Base-by-base conservation (phyloP, 1,140 invertebrate genomes). In the Hormaphis cornu region DNA sequence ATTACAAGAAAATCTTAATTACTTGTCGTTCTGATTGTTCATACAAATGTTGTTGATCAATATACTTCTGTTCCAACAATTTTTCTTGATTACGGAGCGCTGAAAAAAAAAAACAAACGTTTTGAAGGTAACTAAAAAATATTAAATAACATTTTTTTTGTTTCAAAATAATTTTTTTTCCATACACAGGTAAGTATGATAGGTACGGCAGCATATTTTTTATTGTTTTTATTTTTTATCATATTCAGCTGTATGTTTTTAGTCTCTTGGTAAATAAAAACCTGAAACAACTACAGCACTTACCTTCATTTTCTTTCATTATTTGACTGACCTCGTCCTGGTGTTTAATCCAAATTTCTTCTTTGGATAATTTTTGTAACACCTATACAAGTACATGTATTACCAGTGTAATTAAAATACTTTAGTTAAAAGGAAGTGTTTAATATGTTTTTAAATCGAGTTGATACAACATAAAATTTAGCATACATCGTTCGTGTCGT, bases 281-380 rank as follows among this genome's bases (percentile, higher is more conserved):
- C 12, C 42, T 4, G 42, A 44, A 44, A 44, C 42, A 33, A 9
- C 4, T n/a, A n/a, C n/a, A n/a, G n/a, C n/a, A n/a, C n/a, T n/a
- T 48, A 66, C 59, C 59, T 33, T 66, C 59, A 48, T 66, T 66
- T 48, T 66, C 40, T 66, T 48, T 66, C 8, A 48, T 66, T 22
- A 66, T 5, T 30, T 44, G 42, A 48, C 7, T 33, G 2, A 66
- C 48, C 48, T 66, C 59, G 10, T 66, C 33, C 48, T 48, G 59
- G 6, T 50, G 48, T 66, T 48, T 48, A 44, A 7, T 33, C 26
- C 16, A 63, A 66, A 66, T 48, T 18, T 66, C 59, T 66, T 48
- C 42, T 35, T 66, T 66, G 9, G 44, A 46, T n/a, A 40, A 26
- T 26, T n/a, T 59, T 59, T 59, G 33, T 16, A 66, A 48, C 8